Conservation (phyloP, 2,888 invertebrate genomes). For the Cryptocheilus praepositus region DNA sequence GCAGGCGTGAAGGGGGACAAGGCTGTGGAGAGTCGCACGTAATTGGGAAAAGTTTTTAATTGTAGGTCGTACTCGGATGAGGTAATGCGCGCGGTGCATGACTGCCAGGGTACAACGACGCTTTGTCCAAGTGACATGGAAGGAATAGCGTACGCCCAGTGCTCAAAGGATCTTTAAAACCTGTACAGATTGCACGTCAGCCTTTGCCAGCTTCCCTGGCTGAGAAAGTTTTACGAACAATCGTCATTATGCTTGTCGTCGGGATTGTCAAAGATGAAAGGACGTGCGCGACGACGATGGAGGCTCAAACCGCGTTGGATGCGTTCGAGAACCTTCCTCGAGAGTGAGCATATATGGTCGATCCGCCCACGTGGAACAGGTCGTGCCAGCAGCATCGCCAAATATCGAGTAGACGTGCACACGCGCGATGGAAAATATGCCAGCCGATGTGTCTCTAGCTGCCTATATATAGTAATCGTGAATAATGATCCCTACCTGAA, state of each 20-base stretch:
- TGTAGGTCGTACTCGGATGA: constrained; percentile 20
- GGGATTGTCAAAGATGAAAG: not conserved
- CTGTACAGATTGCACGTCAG: too few species aligned
- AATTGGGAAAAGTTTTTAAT: constrained; percentile 55
- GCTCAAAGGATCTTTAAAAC: too few species aligned
- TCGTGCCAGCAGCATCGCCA: constrained; percentile 65
- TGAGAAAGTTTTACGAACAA: too few species aligned
- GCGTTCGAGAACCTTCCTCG: constrained; percentile 58
- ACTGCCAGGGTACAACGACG: not conserved
- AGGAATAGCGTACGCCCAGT: too few species aligned
- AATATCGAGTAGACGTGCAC: constrained; percentile 67
- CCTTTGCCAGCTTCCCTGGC: too few species aligned
- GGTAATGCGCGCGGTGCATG: constrained; percentile 14
- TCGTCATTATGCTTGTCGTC: too few species aligned
- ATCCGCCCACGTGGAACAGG: constrained; percentile 65
- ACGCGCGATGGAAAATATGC: constrained; percentile 42
- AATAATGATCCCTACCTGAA: constrained; percentile 49
- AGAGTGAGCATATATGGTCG: constrained; percentile 54
- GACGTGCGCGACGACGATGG: constrained; percentile 14
- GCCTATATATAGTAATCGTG: constrained; percentile 65
- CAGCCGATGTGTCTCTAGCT: constrained; percentile 50
- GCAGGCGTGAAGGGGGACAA: constrained; percentile 51
- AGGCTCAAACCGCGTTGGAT: constrained; percentile 51
- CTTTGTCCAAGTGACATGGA: too few species aligned
- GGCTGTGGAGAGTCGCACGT: constrained; percentile 35